Evolutionary conservation across 2,888 invertebrate species (phyloP).

Genomic region (Camponotus fellah): DNA sequence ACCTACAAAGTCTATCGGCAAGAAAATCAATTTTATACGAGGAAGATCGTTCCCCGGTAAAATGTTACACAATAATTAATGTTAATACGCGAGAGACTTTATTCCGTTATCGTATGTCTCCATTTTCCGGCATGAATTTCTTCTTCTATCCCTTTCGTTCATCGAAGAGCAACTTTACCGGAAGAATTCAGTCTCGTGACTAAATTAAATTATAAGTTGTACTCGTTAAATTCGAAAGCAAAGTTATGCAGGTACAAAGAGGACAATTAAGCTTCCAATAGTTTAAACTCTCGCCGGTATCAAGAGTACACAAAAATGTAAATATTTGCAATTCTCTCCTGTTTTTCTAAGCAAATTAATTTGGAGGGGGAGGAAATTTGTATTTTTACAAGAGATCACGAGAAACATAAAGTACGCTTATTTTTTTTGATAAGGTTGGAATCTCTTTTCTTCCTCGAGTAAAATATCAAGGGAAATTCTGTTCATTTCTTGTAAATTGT

Average conservation of each 20-base stretch:
- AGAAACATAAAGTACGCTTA: neutral
- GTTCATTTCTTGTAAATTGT: neutral
- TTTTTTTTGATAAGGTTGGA: neutral
- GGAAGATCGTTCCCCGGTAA: constrained; percentile 15
- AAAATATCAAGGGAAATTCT: neutral
- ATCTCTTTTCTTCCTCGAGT: neutral
- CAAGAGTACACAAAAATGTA: neutral
- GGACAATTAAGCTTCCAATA: neutral
- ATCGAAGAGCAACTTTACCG: constrained; percentile 33
- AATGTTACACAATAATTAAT: constrained; percentile 47
- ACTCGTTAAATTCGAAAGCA: neutral
- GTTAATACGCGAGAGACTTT: constrained; percentile 24
- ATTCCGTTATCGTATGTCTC: neutral
- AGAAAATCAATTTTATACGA: constrained; percentile 47
- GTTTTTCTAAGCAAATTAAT: neutral
- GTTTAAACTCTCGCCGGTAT: neutral
- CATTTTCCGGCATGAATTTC: constrained; percentile 21
- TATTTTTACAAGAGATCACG: neutral
- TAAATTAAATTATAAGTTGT: constrained; percentile 38
- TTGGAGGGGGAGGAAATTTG: neutral
- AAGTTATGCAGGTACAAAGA: neutral
- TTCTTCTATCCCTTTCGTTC: constrained; percentile 3
- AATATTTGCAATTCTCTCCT: neutral
- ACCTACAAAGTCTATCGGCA: constrained; percentile 47
- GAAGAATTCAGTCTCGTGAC: constrained; percentile 16